Evolutionary conservation across 2,797 vertebrate genomes (phyloP).

Genomic region (Gastrophryne carolinensis): DNA sequence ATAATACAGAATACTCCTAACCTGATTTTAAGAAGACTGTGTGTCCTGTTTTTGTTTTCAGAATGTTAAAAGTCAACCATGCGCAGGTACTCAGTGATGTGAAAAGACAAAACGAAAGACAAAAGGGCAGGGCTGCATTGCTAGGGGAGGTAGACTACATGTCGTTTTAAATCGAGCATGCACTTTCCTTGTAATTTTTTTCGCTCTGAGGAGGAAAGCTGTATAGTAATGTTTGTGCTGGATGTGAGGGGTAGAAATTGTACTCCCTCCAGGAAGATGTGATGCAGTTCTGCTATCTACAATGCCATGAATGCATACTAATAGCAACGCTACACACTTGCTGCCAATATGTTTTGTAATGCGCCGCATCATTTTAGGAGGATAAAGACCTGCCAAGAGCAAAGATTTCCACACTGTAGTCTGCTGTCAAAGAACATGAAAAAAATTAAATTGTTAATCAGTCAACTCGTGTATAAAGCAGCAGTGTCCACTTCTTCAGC

Average conservation of each 20-base stretch:
- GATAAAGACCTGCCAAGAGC: neutral
- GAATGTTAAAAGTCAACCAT: slow-evolving; percentile 40
- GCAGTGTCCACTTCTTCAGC: too few relatives aligned
- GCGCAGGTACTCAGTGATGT: slow-evolving; percentile 5
- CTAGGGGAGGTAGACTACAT: slow-evolving; percentile 23
- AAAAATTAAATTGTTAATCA: too few relatives aligned
- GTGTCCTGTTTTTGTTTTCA: neutral
- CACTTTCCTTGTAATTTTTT: slow-evolving; percentile 34
- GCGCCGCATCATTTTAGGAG: neutral
- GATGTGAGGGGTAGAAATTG: slow-evolving; percentile 23
- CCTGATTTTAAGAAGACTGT: neutral
- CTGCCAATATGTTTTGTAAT: neutral
- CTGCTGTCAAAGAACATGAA: too few relatives aligned
- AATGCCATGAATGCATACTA: neutral
- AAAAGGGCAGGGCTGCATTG: slow-evolving; percentile 10
- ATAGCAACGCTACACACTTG: neutral
- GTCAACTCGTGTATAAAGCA: too few relatives aligned
- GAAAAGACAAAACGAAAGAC: slow-evolving; percentile 22
- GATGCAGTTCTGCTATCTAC: slow-evolving; percentile 2
- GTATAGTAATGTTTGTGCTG: slow-evolving; percentile 47
- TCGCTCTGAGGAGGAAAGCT: slow-evolving; percentile 23
- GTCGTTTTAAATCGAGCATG: slow-evolving; percentile 39
- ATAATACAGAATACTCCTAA: neutral
- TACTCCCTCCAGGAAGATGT: slow-evolving; percentile 2
- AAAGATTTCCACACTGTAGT: too few relatives aligned